Percentiles rank a stretch among this genome's conserved stretches.
Conservation (phyloP, 2,888 invertebrate genomes). For the Apamea crenata region DNA sequence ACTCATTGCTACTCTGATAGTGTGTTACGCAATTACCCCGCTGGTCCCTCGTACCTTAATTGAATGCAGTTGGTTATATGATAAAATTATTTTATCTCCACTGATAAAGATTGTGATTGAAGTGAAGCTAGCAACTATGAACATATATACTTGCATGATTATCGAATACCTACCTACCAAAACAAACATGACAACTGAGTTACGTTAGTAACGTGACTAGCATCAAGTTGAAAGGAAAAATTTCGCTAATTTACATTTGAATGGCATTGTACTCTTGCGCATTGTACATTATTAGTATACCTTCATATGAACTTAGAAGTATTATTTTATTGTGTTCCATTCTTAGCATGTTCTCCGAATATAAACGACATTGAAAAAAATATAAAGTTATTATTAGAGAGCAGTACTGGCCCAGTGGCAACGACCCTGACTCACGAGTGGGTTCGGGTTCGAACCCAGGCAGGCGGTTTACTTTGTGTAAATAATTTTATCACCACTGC, state of each 20-base stretch:
- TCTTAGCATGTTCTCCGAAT: too few relatives aligned
- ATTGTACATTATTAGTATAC: neutral
- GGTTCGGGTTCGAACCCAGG: too few relatives aligned
- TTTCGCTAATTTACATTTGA: neutral
- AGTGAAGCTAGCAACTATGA: neutral
- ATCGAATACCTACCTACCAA: neutral
- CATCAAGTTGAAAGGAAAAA: neutral
- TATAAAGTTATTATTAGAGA: too few relatives aligned
- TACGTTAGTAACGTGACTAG: neutral
- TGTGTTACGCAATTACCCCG: too few relatives aligned
- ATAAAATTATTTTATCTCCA: neutral
- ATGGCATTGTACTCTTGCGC: neutral
- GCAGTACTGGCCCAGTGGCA: too few relatives aligned
- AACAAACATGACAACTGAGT: neutral
- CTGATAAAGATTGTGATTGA: neutral
- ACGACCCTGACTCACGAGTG: too few relatives aligned
- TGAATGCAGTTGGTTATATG: neutral
- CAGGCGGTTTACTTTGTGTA: too few relatives aligned
- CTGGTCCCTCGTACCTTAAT: neutral
- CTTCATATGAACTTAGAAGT: too few relatives aligned
- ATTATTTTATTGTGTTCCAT: too few relatives aligned
- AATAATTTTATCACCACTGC: too few relatives aligned
- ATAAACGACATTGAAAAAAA: too few relatives aligned
- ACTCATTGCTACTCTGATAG: too few relatives aligned
- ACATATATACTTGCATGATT: neutral